These are phyloP conservation scores for Gephyroberyx darwinii DNA, from an alignment of 2,797 vertebrate species.

Conservation along the genomic window DNA sequence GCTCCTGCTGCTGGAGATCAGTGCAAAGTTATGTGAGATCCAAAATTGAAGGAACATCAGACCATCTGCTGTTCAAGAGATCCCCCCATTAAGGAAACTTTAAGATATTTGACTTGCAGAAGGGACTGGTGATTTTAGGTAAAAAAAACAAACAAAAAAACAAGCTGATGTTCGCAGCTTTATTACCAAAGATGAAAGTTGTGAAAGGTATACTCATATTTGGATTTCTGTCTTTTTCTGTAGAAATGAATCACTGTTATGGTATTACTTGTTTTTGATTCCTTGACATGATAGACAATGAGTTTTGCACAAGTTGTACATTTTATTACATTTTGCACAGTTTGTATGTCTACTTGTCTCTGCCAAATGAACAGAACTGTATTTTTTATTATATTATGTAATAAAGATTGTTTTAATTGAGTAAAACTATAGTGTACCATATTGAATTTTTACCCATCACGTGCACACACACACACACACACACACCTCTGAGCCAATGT, in stretches of 20 bases:
- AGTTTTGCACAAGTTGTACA: not conserved
- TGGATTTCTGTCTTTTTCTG: not conserved
- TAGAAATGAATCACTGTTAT: too few species aligned
- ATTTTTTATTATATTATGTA: slow-evolving; percentile 1
- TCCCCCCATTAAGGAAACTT: not conserved
- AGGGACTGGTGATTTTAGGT: not conserved
- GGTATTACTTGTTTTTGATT: too few species aligned
- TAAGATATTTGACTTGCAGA: not conserved
- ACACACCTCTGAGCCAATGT: not conserved
- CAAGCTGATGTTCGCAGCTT: not conserved
- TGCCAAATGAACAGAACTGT: slow-evolving; percentile 12
- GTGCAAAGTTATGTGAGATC: slow-evolving; percentile 82
- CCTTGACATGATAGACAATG: too few species aligned
- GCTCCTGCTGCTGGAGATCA: slow-evolving; percentile 54
- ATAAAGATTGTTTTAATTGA: not conserved
- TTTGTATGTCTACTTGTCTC: slow-evolving; percentile 5
- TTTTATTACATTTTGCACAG: slow-evolving; percentile 17
- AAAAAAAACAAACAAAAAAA: too few species aligned
- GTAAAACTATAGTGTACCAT: too few species aligned
- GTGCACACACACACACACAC: not conserved
- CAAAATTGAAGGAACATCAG: not conserved
- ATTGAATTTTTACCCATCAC: not conserved
- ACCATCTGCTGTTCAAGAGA: slow-evolving; percentile 7
- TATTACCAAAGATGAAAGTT: not conserved
- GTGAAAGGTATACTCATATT: not conserved